phyloP scores from a whole-genome alignment of 2,113 vertebrate species.

The Elgaria multicarinata region DNA sequence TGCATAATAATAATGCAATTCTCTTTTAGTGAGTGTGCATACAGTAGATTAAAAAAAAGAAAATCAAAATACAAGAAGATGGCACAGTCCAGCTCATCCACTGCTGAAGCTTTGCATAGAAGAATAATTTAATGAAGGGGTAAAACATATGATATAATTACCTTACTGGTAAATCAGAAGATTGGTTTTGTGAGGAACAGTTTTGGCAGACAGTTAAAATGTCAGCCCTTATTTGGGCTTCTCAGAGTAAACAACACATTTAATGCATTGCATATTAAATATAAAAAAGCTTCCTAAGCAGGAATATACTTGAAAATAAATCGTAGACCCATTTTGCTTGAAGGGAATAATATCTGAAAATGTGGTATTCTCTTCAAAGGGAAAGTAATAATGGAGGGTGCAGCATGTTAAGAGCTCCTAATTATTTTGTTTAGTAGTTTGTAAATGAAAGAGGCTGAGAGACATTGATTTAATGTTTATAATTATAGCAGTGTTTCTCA shows the following conservation, averaged over 20 bases:
- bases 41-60: not conserved
- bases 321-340: slow-evolving; percentile 38
- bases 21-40: no score
- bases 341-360: slow-evolving; percentile 36
- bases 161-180: slow-evolving; percentile 46
- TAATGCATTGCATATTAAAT: slow-evolving; percentile 59
- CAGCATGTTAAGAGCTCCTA: not conserved
- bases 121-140: slow-evolving; percentile 47
- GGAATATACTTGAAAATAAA: slow-evolving; percentile 62
- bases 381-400: slow-evolving; percentile 11
- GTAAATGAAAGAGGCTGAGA: not conserved
- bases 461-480: not conserved
- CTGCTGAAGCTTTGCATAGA: slow-evolving; percentile 27
- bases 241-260: slow-evolving; percentile 58
- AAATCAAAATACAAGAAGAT: slow-evolving; percentile 14
- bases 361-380: slow-evolving; percentile 40
- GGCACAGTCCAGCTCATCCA: slow-evolving; percentile 21
- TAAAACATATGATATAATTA: slow-evolving; percentile 23
- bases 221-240: slow-evolving; percentile 67
- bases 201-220: slow-evolving; percentile 41
- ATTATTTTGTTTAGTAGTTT: not conserved
- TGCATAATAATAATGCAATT: not conserved
- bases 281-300: slow-evolving; percentile 66
- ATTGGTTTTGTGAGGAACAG: slow-evolving; percentile 36
- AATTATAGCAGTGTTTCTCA: not conserved